Evolutionary conservation across 2,888 invertebrate species (phyloP).

Genomic region (Trisateles emortualis): DNA sequence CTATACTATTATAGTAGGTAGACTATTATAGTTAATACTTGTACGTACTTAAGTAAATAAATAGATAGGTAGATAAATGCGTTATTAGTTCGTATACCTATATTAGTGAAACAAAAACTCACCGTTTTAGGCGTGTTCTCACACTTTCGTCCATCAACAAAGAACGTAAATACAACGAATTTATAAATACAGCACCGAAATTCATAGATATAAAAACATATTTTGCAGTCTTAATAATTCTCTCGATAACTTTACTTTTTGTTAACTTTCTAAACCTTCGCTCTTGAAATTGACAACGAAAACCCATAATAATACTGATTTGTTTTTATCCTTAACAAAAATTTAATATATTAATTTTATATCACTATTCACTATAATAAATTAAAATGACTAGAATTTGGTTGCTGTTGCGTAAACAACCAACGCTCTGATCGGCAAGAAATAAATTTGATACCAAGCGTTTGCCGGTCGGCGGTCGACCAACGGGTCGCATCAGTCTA

Average conservation of each 20-base stretch:
- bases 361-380: constrained; percentile 20
- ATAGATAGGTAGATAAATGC: neutral
- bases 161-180: constrained; percentile 36
- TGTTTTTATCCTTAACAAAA: constrained; percentile 5
- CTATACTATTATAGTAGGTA: no score
- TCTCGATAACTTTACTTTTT: constrained; percentile 30
- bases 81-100: no score
- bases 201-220: constrained; percentile 42
- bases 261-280: constrained; percentile 35
- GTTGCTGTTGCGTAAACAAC: constrained; percentile 11
- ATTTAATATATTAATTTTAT: constrained; percentile 19
- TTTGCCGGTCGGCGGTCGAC: constrained; percentile 18
- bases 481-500: constrained; percentile 39
- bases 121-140: constrained; percentile 44
- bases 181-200: constrained; percentile 38
- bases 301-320: constrained; percentile 48
- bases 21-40: no score
- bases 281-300: constrained; percentile 48
- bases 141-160: constrained; percentile 44
- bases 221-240: constrained; percentile 42
- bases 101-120: constrained; percentile 46
- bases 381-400: constrained; percentile 39
- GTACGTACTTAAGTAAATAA: neutral
- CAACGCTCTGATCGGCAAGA: constrained; percentile 17
- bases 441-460: constrained; percentile 27